A percentile compares a stretch with the other conserved stretches of the same genome.
Conservation (phyloP, 2,888 invertebrate genomes). For the Erebia palarica region DNA sequence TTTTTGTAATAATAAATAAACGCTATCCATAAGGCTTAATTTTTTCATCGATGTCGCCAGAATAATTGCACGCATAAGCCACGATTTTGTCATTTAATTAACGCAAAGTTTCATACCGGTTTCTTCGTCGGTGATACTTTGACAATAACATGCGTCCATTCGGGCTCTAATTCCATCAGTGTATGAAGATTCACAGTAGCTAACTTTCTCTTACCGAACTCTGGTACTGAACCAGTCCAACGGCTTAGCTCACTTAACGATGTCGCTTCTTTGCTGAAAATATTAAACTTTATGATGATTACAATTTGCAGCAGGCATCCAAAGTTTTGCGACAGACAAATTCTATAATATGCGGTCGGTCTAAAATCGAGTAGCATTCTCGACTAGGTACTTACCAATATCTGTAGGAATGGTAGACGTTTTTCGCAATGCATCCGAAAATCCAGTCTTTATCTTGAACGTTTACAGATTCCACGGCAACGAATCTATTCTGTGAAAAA, state of each 20-base stretch:
- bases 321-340: no score
- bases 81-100: not conserved
- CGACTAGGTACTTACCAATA: conserved; percentile 80
- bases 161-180: conserved; percentile 77
- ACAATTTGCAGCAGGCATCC: no score
- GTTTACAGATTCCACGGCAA: conserved; percentile 86
- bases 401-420: conserved; percentile 76
- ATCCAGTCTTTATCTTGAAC: conserved; percentile 89
- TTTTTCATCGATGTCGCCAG: no score
- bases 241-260: conserved; percentile 65
- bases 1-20: no score
- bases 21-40: no score
- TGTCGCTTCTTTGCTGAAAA: conserved; percentile 65
- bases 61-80: no score
- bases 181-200: conserved; percentile 84
- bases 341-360: no score
- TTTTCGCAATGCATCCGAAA: conserved; percentile 87
- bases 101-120: conserved; percentile 66
- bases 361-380: no score
- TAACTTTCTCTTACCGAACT: conserved; percentile 68
- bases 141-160: conserved; percentile 87
- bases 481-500: conserved; percentile 80
- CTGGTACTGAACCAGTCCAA: conserved; percentile 64
- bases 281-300: not conserved
- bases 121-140: conserved; percentile 84